Percentiles rank a stretch among this genome's conserved stretches.
These are phyloP conservation scores for Oreortyx pictus DNA, from an alignment of 2,797 vertebrate genomes.

Conservation along the genomic window DNA sequence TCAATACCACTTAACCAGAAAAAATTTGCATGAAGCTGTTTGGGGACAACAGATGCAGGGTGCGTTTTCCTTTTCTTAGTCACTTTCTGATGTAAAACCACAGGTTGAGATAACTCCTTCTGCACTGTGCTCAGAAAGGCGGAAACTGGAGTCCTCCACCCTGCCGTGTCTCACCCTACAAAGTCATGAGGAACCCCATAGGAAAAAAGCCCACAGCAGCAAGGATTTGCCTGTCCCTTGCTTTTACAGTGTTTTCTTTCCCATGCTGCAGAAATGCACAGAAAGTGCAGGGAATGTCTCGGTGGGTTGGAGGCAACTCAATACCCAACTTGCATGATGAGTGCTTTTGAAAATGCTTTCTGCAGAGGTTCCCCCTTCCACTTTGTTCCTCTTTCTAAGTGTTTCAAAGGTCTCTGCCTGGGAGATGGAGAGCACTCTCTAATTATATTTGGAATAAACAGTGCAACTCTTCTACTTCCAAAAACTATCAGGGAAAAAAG, in stretches of 20 bases:
- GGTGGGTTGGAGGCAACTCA: not conserved
- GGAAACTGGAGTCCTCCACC: not conserved
- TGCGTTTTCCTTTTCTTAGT: not conserved
- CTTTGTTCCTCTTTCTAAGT: constrained; percentile 16
- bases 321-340: too few relatives aligned
- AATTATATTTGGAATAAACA: not conserved
- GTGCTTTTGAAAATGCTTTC: not conserved
- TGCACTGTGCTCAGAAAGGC: not conserved
- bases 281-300: not conserved
- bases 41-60: not conserved
- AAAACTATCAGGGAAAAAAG: not conserved
- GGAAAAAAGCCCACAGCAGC: not conserved
- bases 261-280: not conserved
- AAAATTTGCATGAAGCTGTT: not conserved
- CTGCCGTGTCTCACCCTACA: fast-evolving
- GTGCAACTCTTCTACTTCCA: constrained; percentile 2
- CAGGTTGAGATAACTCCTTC: not conserved
- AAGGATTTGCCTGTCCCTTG: not conserved
- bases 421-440: not conserved
- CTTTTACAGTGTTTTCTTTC: not conserved
- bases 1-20: not conserved
- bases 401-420: constrained; percentile 1
- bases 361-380: constrained; percentile 4
- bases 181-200: not conserved
- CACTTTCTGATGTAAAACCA: not conserved